These are phyloP conservation scores for Tetranychus truncatus DNA, from an alignment of 2,888 invertebrate genomes.

Conservation along the genomic window DNA sequence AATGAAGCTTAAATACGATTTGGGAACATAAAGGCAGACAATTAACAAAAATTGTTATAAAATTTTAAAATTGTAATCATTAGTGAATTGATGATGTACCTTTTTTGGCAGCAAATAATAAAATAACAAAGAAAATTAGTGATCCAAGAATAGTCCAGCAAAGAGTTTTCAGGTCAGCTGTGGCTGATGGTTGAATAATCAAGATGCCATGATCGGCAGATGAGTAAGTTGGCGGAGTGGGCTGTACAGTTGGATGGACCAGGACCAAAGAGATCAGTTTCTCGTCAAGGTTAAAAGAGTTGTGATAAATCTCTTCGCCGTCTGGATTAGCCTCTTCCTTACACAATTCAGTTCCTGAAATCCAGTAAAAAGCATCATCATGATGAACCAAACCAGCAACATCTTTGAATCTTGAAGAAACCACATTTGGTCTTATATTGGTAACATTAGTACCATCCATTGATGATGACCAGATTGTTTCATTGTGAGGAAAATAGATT, in stretches of 20 bases:
- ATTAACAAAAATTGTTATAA: not conserved
- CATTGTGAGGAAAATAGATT: constrained; percentile 48
- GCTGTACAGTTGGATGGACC: constrained; percentile 6
- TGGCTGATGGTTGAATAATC: not conserved
- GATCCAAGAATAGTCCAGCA: not conserved
- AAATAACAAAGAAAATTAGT: not conserved
- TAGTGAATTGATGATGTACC: not conserved
- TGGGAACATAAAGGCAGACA: not conserved
- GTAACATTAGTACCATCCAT: constrained; percentile 1
- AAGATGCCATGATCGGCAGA: not conserved
- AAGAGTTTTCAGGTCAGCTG: not conserved
- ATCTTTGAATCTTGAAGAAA: not conserved
- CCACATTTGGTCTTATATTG: not conserved
- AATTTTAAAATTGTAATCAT: not conserved
- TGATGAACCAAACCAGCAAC: constrained; percentile 47
- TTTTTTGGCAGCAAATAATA: not conserved
- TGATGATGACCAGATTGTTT: constrained; percentile 31
- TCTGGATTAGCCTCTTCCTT: constrained; percentile 55
- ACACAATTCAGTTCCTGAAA: constrained; percentile 53
- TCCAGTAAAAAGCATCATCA: constrained; percentile 66
- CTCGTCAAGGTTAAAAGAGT: constrained; percentile 41
- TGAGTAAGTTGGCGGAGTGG: not conserved
- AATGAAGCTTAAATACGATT: not conserved
- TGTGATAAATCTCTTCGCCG: constrained; percentile 53
- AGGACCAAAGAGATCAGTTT: not conserved